Percentiles rank a stretch among this genome's conserved stretches.
These are phyloP conservation scores for Paraescarpia echinospica DNA, from an alignment of 1,140 invertebrate genomes.

Conservation along the genomic window DNA sequence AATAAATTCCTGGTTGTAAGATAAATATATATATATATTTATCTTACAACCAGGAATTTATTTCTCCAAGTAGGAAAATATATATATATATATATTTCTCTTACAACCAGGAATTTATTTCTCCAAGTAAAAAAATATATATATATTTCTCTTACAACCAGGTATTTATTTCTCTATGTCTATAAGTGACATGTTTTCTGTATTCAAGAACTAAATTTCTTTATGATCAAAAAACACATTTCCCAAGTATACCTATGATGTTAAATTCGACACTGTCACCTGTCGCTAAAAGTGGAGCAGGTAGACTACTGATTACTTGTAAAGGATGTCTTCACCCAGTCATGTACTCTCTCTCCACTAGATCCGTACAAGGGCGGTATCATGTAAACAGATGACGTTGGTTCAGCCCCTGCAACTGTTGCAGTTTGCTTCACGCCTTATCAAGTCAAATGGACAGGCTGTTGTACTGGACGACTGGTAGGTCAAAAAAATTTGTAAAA, in stretches of 20 bases:
- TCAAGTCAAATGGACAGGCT: conserved; percentile 33
- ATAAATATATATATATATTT: too few relatives aligned
- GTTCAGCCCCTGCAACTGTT: conserved; percentile 90
- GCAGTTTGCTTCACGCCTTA: conserved; percentile 72
- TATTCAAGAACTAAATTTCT: not conserved
- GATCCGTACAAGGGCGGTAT: conserved; percentile 92
- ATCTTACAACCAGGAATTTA: too few relatives aligned
- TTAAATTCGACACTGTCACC: not conserved
- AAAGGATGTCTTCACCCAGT: not conserved
- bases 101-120: too few relatives aligned
- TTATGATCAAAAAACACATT: not conserved
- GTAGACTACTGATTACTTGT: not conserved
- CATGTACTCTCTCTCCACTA: conserved; percentile 41
- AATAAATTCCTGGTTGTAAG: not conserved
- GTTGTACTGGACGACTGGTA: conserved; percentile 53
- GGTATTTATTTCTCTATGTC: too few relatives aligned
- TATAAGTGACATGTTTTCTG: not conserved
- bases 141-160: not conserved
- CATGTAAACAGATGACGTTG: conserved; percentile 97
- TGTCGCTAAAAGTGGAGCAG: not conserved
- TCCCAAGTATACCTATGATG: not conserved
- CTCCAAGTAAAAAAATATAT: too few relatives aligned
- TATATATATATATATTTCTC: too few relatives aligned
- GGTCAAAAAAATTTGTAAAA: too few relatives aligned
- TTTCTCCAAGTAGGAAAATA: too few relatives aligned